phyloP scores from a whole-genome alignment of 2,888 invertebrate genomes.

The Polydrusus tereticollis region DNA sequence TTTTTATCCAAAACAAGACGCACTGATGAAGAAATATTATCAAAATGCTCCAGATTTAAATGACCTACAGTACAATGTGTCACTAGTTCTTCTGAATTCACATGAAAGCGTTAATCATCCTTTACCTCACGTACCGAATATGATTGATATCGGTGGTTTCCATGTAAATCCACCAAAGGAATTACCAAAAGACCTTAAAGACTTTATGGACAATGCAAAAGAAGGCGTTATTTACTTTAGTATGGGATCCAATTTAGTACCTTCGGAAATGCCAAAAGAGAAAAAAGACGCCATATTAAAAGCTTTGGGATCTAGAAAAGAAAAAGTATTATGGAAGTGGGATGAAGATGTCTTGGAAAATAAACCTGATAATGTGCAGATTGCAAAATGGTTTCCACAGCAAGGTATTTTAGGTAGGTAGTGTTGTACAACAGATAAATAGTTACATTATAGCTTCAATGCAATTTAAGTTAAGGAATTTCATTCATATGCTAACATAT shows the following conservation, averaged over 20 bases:
- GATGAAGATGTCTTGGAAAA: conserved; percentile 67
- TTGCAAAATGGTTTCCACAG: conserved; percentile 61
- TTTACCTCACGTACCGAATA: conserved; percentile 70
- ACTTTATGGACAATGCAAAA: conserved; percentile 69
- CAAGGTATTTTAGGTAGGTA: conserved; percentile 57
- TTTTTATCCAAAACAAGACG: conserved; percentile 53
- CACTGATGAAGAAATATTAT: conserved; percentile 56
- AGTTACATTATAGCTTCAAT: no score
- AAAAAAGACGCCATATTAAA: conserved; percentile 70
- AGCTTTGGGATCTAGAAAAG: conserved; percentile 72
- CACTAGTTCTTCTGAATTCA: conserved; percentile 58
- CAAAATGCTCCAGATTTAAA: conserved; percentile 55
- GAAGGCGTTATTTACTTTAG: conserved; percentile 73
- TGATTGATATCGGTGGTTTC: conserved; percentile 72
- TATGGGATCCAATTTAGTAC: conserved; percentile 73
- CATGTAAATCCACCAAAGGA: conserved; percentile 60
- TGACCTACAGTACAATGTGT: conserved; percentile 54
- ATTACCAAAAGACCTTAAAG: conserved; percentile 66
- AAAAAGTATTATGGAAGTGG: conserved; percentile 80
- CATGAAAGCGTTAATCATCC: conserved; percentile 70
- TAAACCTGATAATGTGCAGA: conserved; percentile 64
- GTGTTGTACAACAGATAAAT: no score
- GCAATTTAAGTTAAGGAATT: no score
- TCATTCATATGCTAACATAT: no score
- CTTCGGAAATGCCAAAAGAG: conserved; percentile 69